phyloP scores from a whole-genome alignment of 1,140 invertebrate genomes.

The Anoplolepis gracilipes region DNA sequence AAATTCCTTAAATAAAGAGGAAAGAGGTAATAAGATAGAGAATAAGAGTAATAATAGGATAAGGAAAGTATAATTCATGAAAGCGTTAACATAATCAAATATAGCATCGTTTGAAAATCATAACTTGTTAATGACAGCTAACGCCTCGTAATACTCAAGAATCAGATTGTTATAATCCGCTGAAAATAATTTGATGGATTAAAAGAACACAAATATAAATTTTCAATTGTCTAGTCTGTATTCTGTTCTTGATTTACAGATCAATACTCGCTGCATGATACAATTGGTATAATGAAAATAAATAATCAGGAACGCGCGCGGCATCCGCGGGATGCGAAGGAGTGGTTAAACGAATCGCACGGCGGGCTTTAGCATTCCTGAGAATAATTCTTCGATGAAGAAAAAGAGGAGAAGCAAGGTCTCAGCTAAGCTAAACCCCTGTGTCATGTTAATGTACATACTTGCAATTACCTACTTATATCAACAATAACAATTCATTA shows the following conservation, averaged over 20 bases:
- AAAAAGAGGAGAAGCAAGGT: constrained; percentile 50
- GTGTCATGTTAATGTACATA: constrained; percentile 71
- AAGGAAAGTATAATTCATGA: background rate
- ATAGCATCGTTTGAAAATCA: background rate
- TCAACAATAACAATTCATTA: constrained; percentile 81
- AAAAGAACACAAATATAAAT: constrained; percentile 51
- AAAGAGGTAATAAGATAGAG: background rate
- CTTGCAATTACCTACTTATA: constrained; percentile 79
- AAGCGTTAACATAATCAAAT: constrained; percentile 16
- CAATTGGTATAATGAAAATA: constrained; percentile 67
- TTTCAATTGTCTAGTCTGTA: constrained; percentile 69
- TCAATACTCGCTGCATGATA: constrained; percentile 58
- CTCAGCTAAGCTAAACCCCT: constrained; percentile 46
- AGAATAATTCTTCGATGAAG: constrained; percentile 66
- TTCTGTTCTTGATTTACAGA: constrained; percentile 66
- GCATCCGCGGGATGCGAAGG: constrained; percentile 33
- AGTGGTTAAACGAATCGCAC: constrained; percentile 63
- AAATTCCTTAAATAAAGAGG: background rate
- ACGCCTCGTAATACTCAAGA: background rate
- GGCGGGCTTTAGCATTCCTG: constrained; percentile 33
- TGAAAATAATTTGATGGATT: background rate
- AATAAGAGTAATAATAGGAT: background rate
- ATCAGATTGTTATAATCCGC: constrained; percentile 3
- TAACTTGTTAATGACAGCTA: background rate
- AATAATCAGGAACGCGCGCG: constrained; percentile 71